Evolutionary conservation across 2,113 vertebrate species (phyloP).

Genomic region (Leptosomus discolor): DNA sequence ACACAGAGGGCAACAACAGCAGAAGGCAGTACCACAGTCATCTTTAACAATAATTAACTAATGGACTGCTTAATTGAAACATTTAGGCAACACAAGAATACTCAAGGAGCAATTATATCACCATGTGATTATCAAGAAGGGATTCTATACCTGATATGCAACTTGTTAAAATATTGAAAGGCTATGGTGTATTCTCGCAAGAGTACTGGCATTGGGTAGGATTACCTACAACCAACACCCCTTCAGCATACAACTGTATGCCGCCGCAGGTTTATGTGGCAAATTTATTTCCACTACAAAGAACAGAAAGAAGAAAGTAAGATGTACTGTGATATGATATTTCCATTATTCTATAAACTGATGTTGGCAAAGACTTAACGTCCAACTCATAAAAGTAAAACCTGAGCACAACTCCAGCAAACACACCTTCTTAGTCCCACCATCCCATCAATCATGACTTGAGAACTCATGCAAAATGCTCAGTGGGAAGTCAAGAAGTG

Average conservation of each 20-base stretch:
- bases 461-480: background rate
- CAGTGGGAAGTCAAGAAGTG: background rate
- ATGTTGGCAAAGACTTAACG: background rate
- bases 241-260: background rate
- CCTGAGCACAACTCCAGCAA: background rate
- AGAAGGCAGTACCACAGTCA: background rate
- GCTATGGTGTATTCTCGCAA: background rate
- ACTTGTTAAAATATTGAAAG: background rate
- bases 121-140: background rate
- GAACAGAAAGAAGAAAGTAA: background rate
- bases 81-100: background rate
- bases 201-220: background rate
- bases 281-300: background rate
- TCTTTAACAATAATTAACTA: background rate
- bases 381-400: background rate
- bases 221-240: background rate
- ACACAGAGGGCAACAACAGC: background rate
- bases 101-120: background rate
- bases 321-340: background rate
- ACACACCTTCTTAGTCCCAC: background rate
- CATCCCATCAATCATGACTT: fast-evolving
- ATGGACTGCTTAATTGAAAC: background rate
- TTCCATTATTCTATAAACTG: background rate
- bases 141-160: background rate
- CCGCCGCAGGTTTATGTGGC: background rate